A percentile compares a stretch with the other conserved stretches of the same genome.
Conservation (phyloP, 2,797 vertebrate species). For the Ambastaia sidthimunki region DNA sequence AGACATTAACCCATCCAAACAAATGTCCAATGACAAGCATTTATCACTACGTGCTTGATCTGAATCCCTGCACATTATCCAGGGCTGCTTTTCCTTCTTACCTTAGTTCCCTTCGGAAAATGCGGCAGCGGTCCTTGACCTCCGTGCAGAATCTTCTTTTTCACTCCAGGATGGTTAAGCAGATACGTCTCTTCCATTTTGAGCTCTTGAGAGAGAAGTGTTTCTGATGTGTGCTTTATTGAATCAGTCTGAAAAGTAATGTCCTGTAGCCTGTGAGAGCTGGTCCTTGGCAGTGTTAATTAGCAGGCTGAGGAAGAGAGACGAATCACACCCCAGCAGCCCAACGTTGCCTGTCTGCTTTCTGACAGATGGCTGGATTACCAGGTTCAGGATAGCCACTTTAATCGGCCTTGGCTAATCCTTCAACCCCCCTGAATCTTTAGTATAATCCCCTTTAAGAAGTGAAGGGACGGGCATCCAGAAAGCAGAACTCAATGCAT, state of each 20-base stretch:
- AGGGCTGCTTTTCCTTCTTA: constrained; percentile 59
- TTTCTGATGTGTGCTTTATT: constrained; percentile 40
- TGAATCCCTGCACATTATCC: constrained; percentile 6
- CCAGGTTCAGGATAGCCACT: constrained; percentile 74
- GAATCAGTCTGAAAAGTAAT: constrained; percentile 14
- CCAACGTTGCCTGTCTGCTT: constrained; percentile 65
- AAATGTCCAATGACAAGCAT: background rate
- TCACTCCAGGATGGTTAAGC: constrained; percentile 82
- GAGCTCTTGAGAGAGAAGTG: constrained; percentile 9
- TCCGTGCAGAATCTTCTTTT: constrained; percentile 87
- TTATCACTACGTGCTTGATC: constrained; percentile 13
- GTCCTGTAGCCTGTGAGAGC: constrained; percentile 10
- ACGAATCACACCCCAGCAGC: constrained; percentile 35
- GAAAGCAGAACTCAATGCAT: constrained; percentile 39
- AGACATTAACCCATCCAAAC: background rate
- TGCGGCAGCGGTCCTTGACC: constrained; percentile 81
- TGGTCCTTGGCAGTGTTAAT: constrained; percentile 65
- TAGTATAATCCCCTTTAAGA: constrained; percentile 66
- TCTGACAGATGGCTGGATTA: constrained; percentile 87
- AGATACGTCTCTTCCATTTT: constrained; percentile 85
- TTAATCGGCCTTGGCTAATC: constrained; percentile 80
- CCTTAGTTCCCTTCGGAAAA: constrained; percentile 86
- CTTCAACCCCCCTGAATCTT: constrained; percentile 66
- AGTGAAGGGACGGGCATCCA: constrained; percentile 57
- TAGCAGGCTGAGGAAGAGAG: constrained; percentile 63